These are phyloP conservation scores for Ectropis crepuscularia DNA, from an alignment of 2,888 invertebrate species.

Conservation along the genomic window DNA sequence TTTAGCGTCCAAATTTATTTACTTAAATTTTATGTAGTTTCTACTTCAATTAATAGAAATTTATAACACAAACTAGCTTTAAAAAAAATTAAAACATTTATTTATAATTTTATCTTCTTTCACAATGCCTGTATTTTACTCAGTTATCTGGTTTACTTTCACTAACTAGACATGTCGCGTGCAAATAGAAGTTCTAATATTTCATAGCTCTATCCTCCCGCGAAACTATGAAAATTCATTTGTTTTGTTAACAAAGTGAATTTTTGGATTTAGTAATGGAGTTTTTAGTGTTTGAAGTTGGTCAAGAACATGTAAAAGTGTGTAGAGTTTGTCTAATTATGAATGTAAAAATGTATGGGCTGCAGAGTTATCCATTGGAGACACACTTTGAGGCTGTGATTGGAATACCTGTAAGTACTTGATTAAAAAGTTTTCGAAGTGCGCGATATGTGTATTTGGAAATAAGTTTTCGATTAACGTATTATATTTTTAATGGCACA, in stretches of 20 bases:
- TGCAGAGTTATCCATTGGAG: slow-evolving; percentile 60
- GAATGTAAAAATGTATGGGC: slow-evolving; percentile 64
- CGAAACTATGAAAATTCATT: slow-evolving; percentile 58
- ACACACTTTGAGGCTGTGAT: slow-evolving; percentile 62
- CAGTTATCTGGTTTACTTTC: no score
- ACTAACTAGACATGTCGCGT: slow-evolving; percentile 18
- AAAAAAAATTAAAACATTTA: not conserved
- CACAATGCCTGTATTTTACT: no score
- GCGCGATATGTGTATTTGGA: not conserved
- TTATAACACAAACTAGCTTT: slow-evolving; percentile 4
- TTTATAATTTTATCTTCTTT: no score
- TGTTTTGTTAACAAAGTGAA: slow-evolving; percentile 39
- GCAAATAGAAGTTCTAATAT: slow-evolving; percentile 68
- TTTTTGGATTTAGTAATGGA: slow-evolving; percentile 50
- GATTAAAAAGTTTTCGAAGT: not conserved
- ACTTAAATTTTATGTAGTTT: not conserved
- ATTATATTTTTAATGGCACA: not conserved
- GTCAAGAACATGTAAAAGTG: slow-evolving; percentile 56
- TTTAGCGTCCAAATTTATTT: not conserved
- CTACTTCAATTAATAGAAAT: not conserved
- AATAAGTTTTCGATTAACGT: not conserved
- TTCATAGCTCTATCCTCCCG: slow-evolving; percentile 72
- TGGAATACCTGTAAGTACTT: slow-evolving; percentile 65
- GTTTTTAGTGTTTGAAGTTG: slow-evolving; percentile 21
- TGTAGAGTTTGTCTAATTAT: slow-evolving; percentile 71